Conservation (phyloP, 2,888 invertebrate species). For the Zhuqinia jingwanae region DNA sequence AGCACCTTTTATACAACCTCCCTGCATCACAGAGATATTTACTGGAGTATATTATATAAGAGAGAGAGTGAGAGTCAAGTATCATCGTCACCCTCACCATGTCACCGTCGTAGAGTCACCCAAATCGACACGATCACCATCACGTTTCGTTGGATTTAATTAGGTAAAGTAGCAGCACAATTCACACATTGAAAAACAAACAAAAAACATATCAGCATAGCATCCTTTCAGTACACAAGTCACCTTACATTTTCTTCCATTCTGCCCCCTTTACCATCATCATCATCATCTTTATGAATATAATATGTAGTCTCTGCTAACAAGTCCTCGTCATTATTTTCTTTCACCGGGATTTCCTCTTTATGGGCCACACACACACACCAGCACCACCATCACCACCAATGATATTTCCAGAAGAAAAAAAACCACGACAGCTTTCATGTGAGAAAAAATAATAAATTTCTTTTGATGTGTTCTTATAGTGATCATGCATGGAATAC, state of each 20-base stretch:
- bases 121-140: too few relatives aligned
- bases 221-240: slow-evolving; percentile 38
- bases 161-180: slow-evolving; percentile 54
- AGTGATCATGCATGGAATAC: neutral
- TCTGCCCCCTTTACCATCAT: slow-evolving; percentile 29
- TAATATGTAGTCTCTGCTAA: neutral
- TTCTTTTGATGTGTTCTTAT: neutral
- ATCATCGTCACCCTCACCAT: neutral
- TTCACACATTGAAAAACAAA: slow-evolving; percentile 37
- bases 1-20: too few relatives aligned
- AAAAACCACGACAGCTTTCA: slow-evolving; percentile 6
- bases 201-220: slow-evolving; percentile 36
- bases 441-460: neutral
- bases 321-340: slow-evolving; percentile 15
- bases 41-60: neutral
- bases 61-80: neutral
- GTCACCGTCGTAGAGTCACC: neutral
- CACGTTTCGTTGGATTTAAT: slow-evolving; percentile 56
- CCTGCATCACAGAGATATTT: too few relatives aligned
- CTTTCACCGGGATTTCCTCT: neutral
- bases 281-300: neutral
- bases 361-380: neutral
- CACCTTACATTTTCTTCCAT: slow-evolving; percentile 30
- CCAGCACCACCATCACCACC: neutral
- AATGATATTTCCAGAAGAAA: neutral